A percentile compares a stretch with the other conserved stretches of the same genome.
These are phyloP conservation scores for Pterostichus madidus DNA, from an alignment of 2,888 invertebrate species.

Conservation along the genomic window DNA sequence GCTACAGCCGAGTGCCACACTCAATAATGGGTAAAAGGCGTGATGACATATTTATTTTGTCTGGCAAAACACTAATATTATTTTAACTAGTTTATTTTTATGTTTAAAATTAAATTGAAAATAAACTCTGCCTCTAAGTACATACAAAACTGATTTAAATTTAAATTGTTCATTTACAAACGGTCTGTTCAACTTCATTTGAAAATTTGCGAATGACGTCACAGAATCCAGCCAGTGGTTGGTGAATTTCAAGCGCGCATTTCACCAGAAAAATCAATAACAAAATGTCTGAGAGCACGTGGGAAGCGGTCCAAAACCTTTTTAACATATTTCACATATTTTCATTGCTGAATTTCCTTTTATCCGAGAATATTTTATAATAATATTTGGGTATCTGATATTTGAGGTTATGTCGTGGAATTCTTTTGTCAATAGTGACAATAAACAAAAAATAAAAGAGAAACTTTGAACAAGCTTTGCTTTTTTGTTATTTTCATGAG, in stretches of 20 bases:
- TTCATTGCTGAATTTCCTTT: not conserved
- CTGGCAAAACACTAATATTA: too few species aligned
- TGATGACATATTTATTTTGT: too few species aligned
- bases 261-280: constrained; percentile 59
- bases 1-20: too few species aligned
- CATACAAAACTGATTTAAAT: constrained; percentile 28
- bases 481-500: constrained; percentile 5
- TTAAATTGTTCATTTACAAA: constrained; percentile 45
- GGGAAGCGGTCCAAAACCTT: constrained; percentile 8
- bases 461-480: not conserved
- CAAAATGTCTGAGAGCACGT: constrained; percentile 43
- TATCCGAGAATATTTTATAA: not conserved
- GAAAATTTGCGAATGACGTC: constrained; percentile 32
- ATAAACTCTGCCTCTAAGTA: not conserved
- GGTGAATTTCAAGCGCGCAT: constrained; percentile 52
- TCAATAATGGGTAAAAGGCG: too few species aligned
- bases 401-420: constrained; percentile 14
- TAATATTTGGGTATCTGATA: not conserved
- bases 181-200: not conserved
- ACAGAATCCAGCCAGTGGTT: constrained; percentile 41
- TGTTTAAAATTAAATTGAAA: not conserved
- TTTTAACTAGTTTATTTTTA: not conserved
- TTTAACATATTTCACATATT: constrained; percentile 32
- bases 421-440: constrained; percentile 1
- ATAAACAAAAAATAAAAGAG: not conserved